These are phyloP conservation scores for Panzeria rudis DNA, from an alignment of 2,888 invertebrate species.

Conservation along the genomic window DNA sequence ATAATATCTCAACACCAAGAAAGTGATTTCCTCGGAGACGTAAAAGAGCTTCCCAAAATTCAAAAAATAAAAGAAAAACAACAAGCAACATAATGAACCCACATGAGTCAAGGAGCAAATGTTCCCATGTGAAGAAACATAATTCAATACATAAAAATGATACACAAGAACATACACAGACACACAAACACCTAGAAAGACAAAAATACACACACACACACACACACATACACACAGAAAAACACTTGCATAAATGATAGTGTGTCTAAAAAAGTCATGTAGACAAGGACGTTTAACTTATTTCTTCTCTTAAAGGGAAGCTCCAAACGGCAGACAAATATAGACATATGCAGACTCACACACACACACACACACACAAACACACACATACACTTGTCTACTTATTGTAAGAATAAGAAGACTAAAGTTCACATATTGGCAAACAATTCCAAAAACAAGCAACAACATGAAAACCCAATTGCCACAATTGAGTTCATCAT, in stretches of 20 bases:
- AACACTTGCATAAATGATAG: neutral
- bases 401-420: slow-evolving; percentile 69
- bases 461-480: slow-evolving; percentile 68
- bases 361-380: neutral
- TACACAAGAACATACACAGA: slow-evolving; percentile 3
- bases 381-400: neutral
- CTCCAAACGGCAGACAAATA: slow-evolving; percentile 21
- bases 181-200: neutral
- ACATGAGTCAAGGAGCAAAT: slow-evolving; percentile 60
- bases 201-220: too few relatives aligned
- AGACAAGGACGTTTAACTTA: slow-evolving; percentile 68
- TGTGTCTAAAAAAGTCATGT: slow-evolving; percentile 54
- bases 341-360: slow-evolving; percentile 13
- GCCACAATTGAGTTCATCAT: slow-evolving; percentile 71
- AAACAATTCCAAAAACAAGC: slow-evolving; percentile 65
- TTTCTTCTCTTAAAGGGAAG: slow-evolving; percentile 35
- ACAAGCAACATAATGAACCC: slow-evolving; percentile 54
- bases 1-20: slow-evolving; percentile 78
- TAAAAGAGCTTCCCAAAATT: slow-evolving; percentile 64
- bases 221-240: neutral
- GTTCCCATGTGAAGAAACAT: slow-evolving; percentile 62
- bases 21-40: slow-evolving; percentile 69
- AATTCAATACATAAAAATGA: slow-evolving; percentile 18
- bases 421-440: slow-evolving; percentile 73
- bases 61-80: slow-evolving; percentile 42